Evolutionary conservation across 2,797 vertebrate genomes (phyloP), one percentile per base, ranked within the genome.

Genomic region (Sebastes minor): DNA sequence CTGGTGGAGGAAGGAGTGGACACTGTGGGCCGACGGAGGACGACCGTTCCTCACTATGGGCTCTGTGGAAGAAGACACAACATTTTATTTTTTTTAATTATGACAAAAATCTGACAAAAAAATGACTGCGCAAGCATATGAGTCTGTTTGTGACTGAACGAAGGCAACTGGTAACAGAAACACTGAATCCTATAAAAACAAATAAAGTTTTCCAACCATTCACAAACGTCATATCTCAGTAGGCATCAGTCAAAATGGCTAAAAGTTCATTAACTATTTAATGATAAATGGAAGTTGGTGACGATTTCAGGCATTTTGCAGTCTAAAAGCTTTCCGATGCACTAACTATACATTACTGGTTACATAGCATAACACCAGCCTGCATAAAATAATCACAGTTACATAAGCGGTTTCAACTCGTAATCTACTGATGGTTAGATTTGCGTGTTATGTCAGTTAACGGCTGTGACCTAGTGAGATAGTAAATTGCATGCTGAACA

Each of bases 1-100:
- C 76, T 99, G 98, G 89, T 99, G 97, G 66, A 99, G 97, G 93
- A 99, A 99, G 81, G 98, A 99, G 93, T 99, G 98, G 94, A 99
- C 97, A n/a, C 97, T 98, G 96, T 98, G 98, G 87, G 97, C 97
- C 0, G 98, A 96, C 22, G 97, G 97, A 74, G 98, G 98, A 72
- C 97, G 96, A 80, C 98, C 97, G 88, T 99, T 99, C 95, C 97
- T 98, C 96, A 99, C 97, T 67, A 98, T 97, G 53, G 97, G 97
- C 92, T 99, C 98, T 98, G 95, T 11, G 2, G 71, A 57, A 56
- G 22, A 71, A 76, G 18, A 79, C 16, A 83, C 5, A 30, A 8
- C 1, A 18, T 32, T 22, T 11, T n/a, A 23, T 5, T 23, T 22
- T 49, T 53, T 53, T n/a, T 2, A 38, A 46, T n/a, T 13, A 69